Evolutionary conservation across 2,113 vertebrate species (phyloP).

Genomic region (Laticauda colubrina): DNA sequence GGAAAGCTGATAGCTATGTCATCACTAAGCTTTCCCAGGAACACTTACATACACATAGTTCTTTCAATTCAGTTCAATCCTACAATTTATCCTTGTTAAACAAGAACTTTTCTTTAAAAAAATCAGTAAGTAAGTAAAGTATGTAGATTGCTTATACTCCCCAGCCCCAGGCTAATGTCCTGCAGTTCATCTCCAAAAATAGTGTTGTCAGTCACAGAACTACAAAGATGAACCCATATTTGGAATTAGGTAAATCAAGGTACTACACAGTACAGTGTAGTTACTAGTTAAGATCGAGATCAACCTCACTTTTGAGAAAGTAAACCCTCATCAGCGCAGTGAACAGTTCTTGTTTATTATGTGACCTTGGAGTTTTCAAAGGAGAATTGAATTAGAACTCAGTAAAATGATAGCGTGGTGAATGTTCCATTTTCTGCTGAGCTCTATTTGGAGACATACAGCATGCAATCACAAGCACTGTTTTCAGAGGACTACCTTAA

Average conservation of each 20-base stretch:
- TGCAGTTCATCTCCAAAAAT: not conserved
- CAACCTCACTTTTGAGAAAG: not conserved
- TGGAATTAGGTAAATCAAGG: not conserved
- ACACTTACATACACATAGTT: not conserved
- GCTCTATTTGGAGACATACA: not conserved
- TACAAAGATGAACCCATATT: not conserved
- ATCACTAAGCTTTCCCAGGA: not conserved
- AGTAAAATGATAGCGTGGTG: not conserved
- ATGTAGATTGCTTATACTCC: not conserved
- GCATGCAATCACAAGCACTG: not conserved
- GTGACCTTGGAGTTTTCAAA: not conserved
- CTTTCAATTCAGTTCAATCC: not conserved
- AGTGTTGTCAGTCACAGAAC: not conserved
- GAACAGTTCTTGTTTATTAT: not conserved
- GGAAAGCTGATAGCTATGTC: not conserved
- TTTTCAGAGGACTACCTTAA: not conserved
- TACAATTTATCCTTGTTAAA: not conserved
- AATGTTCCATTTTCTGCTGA: not conserved
- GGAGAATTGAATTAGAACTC: not conserved
- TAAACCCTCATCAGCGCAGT: not conserved
- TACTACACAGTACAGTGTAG: not conserved
- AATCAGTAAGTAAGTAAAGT: not conserved
- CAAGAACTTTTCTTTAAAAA: not conserved
- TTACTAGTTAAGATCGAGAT: not conserved
- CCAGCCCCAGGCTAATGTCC: not conserved